Evolutionary conservation across 2,113 vertebrate species (phyloP).

Genomic region (Hippocampus mohnikei): DNA sequence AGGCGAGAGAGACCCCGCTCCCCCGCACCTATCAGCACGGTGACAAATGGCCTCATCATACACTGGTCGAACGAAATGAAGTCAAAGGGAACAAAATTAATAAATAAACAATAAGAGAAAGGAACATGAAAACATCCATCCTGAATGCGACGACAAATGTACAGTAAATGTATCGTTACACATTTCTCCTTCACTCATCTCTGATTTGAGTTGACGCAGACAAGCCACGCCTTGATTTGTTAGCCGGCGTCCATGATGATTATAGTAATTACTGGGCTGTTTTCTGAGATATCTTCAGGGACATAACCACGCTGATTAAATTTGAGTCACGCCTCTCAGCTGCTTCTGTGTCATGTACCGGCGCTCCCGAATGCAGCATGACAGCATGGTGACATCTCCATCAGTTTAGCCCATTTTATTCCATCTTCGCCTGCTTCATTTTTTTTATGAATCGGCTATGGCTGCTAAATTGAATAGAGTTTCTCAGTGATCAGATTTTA

Average conservation of each 20-base stretch:
- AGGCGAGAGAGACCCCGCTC: slow-evolving; percentile 10
- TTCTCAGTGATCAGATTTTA: slow-evolving; percentile 27
- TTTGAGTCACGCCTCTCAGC: slow-evolving; percentile 34
- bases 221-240: slow-evolving; percentile 2
- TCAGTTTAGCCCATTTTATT: slow-evolving; percentile 19
- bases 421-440: slow-evolving; percentile 34
- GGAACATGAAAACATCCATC: neutral
- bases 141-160: neutral
- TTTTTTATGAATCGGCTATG: slow-evolving; percentile 21
- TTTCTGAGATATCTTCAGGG: slow-evolving; percentile 29
- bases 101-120: slow-evolving; percentile 2
- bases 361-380: slow-evolving; percentile 10
- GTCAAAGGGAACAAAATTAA: neutral
- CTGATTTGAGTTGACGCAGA: slow-evolving; percentile 7
- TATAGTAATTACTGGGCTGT: slow-evolving; percentile 23
- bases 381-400: slow-evolving; percentile 34
- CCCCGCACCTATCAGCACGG: slow-evolving; percentile 13
- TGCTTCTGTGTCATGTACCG: slow-evolving; percentile 14
- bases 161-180: neutral
- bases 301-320: slow-evolving; percentile 27
- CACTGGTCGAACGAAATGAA: neutral
- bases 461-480: slow-evolving; percentile 16
- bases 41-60: slow-evolving; percentile 23
- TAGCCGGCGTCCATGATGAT: slow-evolving; percentile 9
- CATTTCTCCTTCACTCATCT: neutral